phyloP scores from a whole-genome alignment of 1,140 invertebrate genomes.

The Macrobrachium nipponense region DNA sequence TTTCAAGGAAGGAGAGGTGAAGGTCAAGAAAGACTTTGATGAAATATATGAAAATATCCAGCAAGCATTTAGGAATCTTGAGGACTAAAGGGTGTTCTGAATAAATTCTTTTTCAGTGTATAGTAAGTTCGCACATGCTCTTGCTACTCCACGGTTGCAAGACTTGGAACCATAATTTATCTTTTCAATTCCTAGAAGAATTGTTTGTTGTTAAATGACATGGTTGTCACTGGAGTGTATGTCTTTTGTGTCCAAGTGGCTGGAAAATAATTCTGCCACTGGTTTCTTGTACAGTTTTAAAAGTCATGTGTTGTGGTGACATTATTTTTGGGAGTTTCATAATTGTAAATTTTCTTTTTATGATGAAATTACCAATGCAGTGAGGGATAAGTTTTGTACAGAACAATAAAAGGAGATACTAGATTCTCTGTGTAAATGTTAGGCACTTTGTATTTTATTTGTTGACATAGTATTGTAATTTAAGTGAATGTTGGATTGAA shows the following conservation, averaged over 20 bases:
- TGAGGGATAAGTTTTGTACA: slow-evolving; percentile 7
- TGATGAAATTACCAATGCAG: slow-evolving; percentile 15
- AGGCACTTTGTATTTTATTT: not conserved
- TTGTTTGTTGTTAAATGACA: no score
- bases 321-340: no score
- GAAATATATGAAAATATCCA: slow-evolving; percentile 95
- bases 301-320: no score
- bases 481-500: not conserved
- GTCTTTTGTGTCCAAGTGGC: no score
- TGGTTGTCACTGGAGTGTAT: no score
- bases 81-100: slow-evolving; percentile 81
- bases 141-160: no score
- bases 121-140: no score
- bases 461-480: not conserved
- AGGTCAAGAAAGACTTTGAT: slow-evolving; percentile 97
- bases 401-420: slow-evolving; percentile 12
- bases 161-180: no score
- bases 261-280: no score
- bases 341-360: slow-evolving; percentile 8
- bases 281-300: no score
- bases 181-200: no score
- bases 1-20: slow-evolving; percentile 95
- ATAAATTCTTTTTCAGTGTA: not conserved
- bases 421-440: slow-evolving; percentile 17
- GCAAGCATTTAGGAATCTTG: slow-evolving; percentile 97